Base-by-base conservation (phyloP, 2,888 invertebrate species). In the Polydrusus cervinus region DNA sequence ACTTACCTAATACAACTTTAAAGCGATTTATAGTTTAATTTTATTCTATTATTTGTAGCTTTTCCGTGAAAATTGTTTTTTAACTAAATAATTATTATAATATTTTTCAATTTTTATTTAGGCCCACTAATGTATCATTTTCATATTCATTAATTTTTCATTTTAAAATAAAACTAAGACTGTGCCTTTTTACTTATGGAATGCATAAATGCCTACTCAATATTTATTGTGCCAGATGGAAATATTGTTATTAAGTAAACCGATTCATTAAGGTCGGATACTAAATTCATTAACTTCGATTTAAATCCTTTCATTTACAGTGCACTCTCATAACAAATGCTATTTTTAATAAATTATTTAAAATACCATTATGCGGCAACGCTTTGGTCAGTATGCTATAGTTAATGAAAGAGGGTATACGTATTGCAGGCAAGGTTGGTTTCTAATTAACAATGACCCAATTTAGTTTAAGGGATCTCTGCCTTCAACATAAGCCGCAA, bases 371-470 rank as follows among this genome's bases (percentile, higher is more conserved):
- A 47, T 47, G 47, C 47, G 16, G 47, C 1, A 47, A 47, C 3
- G 47, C 51, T n/a, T n/a, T 13, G 53, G 53, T 13, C 53, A 53
- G n/a, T 30, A n/a, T 30, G 20, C 53, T 53, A n/a, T n/a, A 30
- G 30, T 10, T 30, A 53, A 53, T 53, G 25, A 13, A 53, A 25
- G 8, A 30, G 25, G n/a, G 25, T 25, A 25, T 53, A 34, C 34
- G 10, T 10, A 53, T 30, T 53, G 53, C 25, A 53, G 53, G 8
- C 53, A n/a, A 53, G 25, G 25, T 25, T 53, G 5, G 30, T 9
- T 53, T 53, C 53, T 25, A 53, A 53, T 53, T 53, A 53, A 30
- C 53, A 25, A 53, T 53, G 53, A 53, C 53, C 53, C 16, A 53
- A 53, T 53, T 53, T 30, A 3, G n/a, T 13, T 53, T 53, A 30